These are phyloP conservation scores for Oryzias javanicus DNA, from an alignment of 2,113 vertebrate species.

Conservation along the genomic window DNA sequence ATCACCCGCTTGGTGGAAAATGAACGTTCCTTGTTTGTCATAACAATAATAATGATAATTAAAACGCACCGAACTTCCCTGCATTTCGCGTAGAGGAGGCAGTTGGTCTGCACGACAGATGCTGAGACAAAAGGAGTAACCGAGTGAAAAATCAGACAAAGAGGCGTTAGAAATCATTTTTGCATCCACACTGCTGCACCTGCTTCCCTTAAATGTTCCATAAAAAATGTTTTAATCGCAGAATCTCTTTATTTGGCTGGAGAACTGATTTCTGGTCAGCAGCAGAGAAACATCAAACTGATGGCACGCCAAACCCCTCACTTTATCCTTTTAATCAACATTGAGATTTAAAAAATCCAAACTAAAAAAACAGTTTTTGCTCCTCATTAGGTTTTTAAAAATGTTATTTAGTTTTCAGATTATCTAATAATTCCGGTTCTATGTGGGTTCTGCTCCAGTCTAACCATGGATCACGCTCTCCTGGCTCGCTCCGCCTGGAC, in stretches of 20 bases:
- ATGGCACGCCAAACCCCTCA: not conserved
- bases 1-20: not conserved
- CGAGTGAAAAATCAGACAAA: conserved; percentile 74
- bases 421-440: not conserved
- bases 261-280: not conserved
- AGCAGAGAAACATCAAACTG: not conserved
- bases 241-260: not conserved
- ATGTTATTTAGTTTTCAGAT: not conserved
- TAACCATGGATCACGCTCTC: conserved; percentile 79
- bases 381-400: not conserved
- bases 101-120: conserved; percentile 68
- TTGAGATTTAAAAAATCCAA: not conserved
- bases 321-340: too few relatives aligned
- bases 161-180: conserved; percentile 60
- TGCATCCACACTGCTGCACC: conserved; percentile 31
- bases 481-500: conserved; percentile 81
- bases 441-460: conserved; percentile 39
- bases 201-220: not conserved
- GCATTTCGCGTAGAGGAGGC: conserved; percentile 34
- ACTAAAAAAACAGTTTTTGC: not conserved
- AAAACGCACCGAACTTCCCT: conserved; percentile 38
- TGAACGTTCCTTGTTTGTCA: not conserved
- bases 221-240: too few relatives aligned
- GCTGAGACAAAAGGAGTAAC: conserved; percentile 77
- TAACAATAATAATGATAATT: not conserved